Conservation (phyloP, 2,113 vertebrate species). For the Dicaeum eximium region DNA sequence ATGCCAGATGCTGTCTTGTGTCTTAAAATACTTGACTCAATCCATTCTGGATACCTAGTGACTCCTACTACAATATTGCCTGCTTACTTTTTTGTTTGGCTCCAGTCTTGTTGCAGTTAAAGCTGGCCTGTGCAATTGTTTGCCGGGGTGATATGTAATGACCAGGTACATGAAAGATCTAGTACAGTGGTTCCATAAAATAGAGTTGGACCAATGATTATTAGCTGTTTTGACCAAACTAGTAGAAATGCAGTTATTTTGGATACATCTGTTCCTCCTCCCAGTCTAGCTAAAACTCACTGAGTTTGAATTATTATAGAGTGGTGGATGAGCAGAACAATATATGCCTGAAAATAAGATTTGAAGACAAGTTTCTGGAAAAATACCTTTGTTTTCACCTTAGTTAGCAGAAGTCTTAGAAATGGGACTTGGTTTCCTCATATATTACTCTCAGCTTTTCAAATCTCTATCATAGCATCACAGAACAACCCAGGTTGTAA, state of each 20-base stretch:
- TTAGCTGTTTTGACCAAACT: not conserved
- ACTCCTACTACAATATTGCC: not conserved
- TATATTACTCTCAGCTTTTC: not conserved
- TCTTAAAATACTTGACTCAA: not conserved
- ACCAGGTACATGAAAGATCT: not conserved
- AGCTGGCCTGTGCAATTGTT: not conserved
- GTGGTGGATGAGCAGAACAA: not conserved
- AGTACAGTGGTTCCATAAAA: not conserved
- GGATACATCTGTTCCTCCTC: not conserved
- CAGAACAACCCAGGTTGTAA: not conserved
- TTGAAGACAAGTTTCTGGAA: not conserved
- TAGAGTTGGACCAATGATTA: not conserved
- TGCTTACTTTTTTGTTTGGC: not conserved
- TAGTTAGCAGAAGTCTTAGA: not conserved
- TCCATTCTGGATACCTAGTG: not conserved
- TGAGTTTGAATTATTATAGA: not conserved
- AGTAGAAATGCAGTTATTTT: not conserved
- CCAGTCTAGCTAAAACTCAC: not conserved
- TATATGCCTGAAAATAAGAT: not conserved
- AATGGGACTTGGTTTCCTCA: not conserved
- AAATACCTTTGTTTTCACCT: not conserved
- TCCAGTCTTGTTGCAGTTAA: not conserved
- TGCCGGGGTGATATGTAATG: not conserved
- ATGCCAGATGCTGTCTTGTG: not conserved
- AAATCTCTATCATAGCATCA: not conserved